Conservation (phyloP, 2,113 vertebrate species). For the Sphyrna mokarran region DNA sequence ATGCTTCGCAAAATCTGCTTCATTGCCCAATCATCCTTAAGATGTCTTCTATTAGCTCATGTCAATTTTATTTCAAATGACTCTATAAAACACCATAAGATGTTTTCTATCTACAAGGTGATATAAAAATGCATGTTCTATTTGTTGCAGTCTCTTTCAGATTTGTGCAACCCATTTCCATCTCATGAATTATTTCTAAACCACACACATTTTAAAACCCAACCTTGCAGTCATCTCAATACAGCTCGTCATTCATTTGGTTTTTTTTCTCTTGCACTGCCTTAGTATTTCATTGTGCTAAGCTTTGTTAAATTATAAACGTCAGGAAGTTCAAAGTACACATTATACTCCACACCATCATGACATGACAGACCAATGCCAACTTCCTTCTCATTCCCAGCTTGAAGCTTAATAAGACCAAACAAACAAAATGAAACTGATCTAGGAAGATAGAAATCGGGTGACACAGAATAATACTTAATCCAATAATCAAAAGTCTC, state of each 20-base stretch:
- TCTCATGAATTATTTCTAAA: not conserved
- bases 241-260: not conserved
- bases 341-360: not conserved
- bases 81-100: not conserved
- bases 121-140: not conserved
- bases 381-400: not conserved
- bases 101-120: not conserved
- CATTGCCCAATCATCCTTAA: not conserved
- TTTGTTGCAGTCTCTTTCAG: not conserved
- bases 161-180: not conserved
- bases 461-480: not conserved
- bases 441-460: not conserved
- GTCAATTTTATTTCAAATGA: not conserved
- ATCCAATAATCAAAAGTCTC: not conserved
- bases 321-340: not conserved
- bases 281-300: not conserved
- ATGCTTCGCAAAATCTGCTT: not conserved
- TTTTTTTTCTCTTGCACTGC: not conserved
- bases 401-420: not conserved
- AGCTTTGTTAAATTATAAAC: not conserved
- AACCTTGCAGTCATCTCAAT: not conserved
- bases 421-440: not conserved
- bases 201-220: not conserved
- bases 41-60: not conserved
- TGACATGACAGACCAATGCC: not conserved